These are phyloP conservation scores for Conus betulinus DNA, from an alignment of 1,140 invertebrate species.

Conservation along the genomic window DNA sequence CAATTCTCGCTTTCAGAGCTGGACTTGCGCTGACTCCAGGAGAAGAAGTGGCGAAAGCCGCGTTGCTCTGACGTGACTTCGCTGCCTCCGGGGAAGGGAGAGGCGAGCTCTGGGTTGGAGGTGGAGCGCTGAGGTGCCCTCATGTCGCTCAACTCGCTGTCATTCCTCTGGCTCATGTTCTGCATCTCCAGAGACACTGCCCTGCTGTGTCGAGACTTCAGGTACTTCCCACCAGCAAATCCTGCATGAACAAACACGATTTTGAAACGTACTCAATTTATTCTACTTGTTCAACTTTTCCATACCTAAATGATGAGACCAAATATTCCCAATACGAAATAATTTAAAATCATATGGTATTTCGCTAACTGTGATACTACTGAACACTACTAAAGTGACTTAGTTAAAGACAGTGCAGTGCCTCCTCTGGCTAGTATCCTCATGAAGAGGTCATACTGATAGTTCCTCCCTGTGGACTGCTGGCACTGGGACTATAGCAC, in stretches of 20 bases:
- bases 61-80: not conserved
- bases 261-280: too few relatives aligned
- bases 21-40: slow-evolving; percentile 7
- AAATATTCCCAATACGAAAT: too few relatives aligned
- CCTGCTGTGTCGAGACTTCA: slow-evolving; percentile 56
- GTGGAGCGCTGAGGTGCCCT: slow-evolving; percentile 7
- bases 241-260: slow-evolving; percentile 39
- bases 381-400: too few relatives aligned
- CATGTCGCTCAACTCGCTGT: not conserved
- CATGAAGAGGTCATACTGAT: too few relatives aligned
- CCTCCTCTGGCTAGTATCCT: too few relatives aligned
- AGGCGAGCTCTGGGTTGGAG: not conserved
- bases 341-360: too few relatives aligned
- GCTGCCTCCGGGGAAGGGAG: not conserved
- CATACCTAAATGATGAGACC: too few relatives aligned
- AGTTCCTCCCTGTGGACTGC: too few relatives aligned
- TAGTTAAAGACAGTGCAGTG: too few relatives aligned
- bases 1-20: not conserved
- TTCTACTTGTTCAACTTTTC: too few relatives aligned
- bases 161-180: slow-evolving; percentile 47
- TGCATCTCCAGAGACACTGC: slow-evolving; percentile 54
- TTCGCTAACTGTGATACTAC: too few relatives aligned
- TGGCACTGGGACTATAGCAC: too few relatives aligned
- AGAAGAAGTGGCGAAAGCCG: not conserved
- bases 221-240: slow-evolving; percentile 77